phyloP scores from a whole-genome alignment of 2,113 vertebrate genomes.

The Hydropotes inermis region DNA sequence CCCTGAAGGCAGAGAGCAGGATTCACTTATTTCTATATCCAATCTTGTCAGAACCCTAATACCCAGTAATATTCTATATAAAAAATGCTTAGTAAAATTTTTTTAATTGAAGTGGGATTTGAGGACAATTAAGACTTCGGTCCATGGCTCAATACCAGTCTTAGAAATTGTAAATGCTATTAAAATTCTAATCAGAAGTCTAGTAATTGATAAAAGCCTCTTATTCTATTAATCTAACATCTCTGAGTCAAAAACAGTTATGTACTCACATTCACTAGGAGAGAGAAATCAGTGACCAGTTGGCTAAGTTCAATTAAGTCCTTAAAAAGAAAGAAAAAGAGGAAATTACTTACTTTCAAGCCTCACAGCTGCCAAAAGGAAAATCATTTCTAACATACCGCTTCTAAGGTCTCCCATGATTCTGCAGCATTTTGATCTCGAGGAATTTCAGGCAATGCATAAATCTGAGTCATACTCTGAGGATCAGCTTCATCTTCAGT shows the following conservation, averaged over 20 bases:
- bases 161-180: constrained; percentile 47
- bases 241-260: background rate
- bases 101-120: constrained; percentile 7
- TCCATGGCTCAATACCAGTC: background rate
- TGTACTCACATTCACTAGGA: constrained; percentile 93
- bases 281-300: constrained; percentile 92
- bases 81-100: background rate
- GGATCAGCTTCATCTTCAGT: constrained; percentile 60
- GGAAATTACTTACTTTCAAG: constrained; percentile 38
- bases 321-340: constrained; percentile 80
- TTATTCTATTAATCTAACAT: background rate
- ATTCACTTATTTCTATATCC: constrained; percentile 20
- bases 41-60: background rate
- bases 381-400: constrained; percentile 79
- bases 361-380: constrained; percentile 3
- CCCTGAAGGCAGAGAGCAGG: background rate
- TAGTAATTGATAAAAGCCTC: background rate
- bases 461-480: constrained; percentile 80
- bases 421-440: constrained; percentile 91
- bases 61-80: background rate
- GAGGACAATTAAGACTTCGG: background rate
- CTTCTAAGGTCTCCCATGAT: constrained; percentile 93
- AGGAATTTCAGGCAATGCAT: constrained; percentile 90
- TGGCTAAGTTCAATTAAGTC: constrained; percentile 91
- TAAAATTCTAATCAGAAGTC: constrained; percentile 43